Evolutionary conservation across 2,797 vertebrate species (phyloP), one percentile per base, ranked within the genome.

Genomic region (Parauchenoglanis punctatus): DNA sequence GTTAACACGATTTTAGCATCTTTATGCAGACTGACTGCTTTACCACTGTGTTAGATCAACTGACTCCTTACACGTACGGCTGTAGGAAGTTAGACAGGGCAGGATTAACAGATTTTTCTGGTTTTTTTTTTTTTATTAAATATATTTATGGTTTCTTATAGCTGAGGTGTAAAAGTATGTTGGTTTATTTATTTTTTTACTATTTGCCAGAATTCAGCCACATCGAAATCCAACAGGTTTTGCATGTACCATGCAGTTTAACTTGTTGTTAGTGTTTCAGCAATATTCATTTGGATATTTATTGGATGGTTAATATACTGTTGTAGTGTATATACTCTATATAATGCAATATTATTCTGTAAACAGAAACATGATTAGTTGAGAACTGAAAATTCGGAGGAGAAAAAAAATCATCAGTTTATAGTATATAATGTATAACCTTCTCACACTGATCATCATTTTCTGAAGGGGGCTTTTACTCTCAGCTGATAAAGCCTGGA

Each of bases 401-500:
- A 63, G 23, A 63, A 63, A n/a, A 25, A 63, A 63, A 11, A 25
- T 7, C 40, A 25, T 63, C 23, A 63, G 61, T n/a, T 7, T 11
- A 25, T 63, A 58, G 17, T 1, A 56, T 56, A 18, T 13, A 1
- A 58, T 58, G 12, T 58, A 18, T 58, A 58, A 31, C 28, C 25
- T 44, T 40, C 7, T 20, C 35, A 72, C 18, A n/a, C 4, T 46
- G 13, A 7, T 81, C 0, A 59, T 83, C 5, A 56, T 40, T 61
- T 46, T 54, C 58, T 85, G 15, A 90, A 99, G 98, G 98, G 86
- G 98, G 98, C 12, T 99, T 97, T 94, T 99, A 99, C 92, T 97
- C 97, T 0, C 97, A 99, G 94, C 93, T 96, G 82, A 95, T 96
- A 8, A 92, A 94, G 88, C 91, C 94, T 1, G 94, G 93, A 65